Evolutionary conservation across 2,888 invertebrate genomes (phyloP).

Genomic region (Diaprepes abbreviatus): DNA sequence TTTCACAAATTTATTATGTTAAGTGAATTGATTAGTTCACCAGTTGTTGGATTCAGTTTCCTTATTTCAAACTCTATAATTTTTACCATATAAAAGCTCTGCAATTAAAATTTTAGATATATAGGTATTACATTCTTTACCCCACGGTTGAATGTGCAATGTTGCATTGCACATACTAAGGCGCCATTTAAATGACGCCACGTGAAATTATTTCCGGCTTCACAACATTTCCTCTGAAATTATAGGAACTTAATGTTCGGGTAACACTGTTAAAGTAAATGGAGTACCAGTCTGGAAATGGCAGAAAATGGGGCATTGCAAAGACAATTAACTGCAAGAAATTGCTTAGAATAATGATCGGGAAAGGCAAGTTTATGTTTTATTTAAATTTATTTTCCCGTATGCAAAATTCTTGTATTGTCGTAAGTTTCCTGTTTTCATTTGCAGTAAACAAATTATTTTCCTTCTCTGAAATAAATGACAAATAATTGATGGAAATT

Average conservation of each 20-base stretch:
- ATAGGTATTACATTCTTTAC: too few relatives aligned
- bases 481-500: too few relatives aligned
- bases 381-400: background rate
- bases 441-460: background rate
- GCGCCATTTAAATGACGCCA: constrained; percentile 3
- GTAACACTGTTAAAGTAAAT: constrained; percentile 28
- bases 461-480: too few relatives aligned
- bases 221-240: constrained; percentile 27
- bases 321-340: constrained; percentile 8
- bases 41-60: too few relatives aligned
- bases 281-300: constrained; percentile 6
- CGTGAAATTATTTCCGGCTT: constrained; percentile 21
- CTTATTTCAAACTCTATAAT: too few relatives aligned
- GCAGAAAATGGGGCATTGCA: constrained; percentile 18
- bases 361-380: background rate
- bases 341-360: constrained; percentile 14
- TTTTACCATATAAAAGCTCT: too few relatives aligned
- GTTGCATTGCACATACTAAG: constrained; percentile 17
- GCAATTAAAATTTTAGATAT: too few relatives aligned
- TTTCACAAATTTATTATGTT: too few relatives aligned
- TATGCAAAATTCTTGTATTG: too few relatives aligned
- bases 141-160: background rate
- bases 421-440: background rate
- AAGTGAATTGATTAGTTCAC: too few relatives aligned
- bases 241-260: constrained; percentile 26